Evolutionary conservation across 1,140 invertebrate species (phyloP).

Genomic region (Drosophila pruinosa): DNA sequence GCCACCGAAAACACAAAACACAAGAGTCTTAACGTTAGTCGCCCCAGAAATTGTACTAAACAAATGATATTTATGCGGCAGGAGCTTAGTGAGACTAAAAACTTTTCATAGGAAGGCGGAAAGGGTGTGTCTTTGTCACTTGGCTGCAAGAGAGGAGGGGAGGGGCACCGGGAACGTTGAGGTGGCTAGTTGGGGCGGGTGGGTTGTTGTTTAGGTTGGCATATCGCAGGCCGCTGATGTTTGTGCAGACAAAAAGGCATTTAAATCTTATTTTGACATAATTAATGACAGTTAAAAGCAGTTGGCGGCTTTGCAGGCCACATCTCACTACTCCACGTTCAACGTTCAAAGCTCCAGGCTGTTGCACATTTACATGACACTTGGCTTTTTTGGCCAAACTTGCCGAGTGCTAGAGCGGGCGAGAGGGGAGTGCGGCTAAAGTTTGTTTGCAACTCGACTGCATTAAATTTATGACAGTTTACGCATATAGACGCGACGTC

Average conservation of each 20-base stretch:
- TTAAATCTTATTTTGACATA: constrained; percentile 82
- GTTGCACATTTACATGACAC: constrained; percentile 80
- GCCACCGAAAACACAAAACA: constrained; percentile 48
- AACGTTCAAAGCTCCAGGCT: constrained; percentile 48
- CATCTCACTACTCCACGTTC: constrained; percentile 6
- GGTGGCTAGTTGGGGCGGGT: background rate
- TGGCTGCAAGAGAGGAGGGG: background rate
- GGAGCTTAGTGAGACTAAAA: constrained; percentile 64
- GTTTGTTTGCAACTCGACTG: constrained; percentile 67
- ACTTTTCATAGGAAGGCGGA: constrained; percentile 7
- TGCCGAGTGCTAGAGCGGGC: background rate
- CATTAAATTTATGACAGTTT: constrained; percentile 79
- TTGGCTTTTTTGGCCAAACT: constrained; percentile 30
- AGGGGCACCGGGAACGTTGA: background rate
- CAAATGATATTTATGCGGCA: constrained; percentile 69
- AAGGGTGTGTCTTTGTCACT: constrained; percentile 15
- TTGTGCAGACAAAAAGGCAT: constrained; percentile 78
- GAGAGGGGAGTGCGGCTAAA: background rate
- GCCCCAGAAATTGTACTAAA: constrained; percentile 46
- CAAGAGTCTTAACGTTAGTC: constrained; percentile 44
- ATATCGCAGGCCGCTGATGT: constrained; percentile 49
- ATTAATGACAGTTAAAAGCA: constrained; percentile 82
- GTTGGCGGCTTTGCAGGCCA: constrained; percentile 67
- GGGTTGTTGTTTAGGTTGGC: constrained; percentile 15
- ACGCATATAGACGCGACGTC: constrained; percentile 49